Conservation (phyloP, 1,140 invertebrate genomes). For the Littorina saxatilis region DNA sequence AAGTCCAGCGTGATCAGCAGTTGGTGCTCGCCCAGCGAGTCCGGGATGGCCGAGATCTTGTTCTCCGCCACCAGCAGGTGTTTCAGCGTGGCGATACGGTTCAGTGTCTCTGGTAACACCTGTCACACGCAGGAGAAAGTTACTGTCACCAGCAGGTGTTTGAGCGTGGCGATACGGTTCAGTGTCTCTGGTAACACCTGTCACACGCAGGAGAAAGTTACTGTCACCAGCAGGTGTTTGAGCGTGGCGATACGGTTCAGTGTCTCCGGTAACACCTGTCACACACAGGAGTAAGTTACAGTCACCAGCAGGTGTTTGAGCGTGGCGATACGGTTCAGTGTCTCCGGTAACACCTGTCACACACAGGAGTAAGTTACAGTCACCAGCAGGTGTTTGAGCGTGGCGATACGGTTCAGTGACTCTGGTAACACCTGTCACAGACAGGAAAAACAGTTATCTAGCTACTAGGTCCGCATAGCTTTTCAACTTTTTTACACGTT, state of each 20-base stretch:
- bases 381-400: constrained; percentile 57
- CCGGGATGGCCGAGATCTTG: constrained; percentile 62
- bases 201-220: constrained; percentile 40
- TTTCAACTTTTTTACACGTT: no score
- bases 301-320: constrained; percentile 59
- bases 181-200: constrained; percentile 63
- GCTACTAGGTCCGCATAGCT: no score
- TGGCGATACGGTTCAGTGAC: constrained; percentile 58
- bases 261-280: constrained; percentile 59
- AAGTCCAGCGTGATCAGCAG: constrained; percentile 63
- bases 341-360: constrained; percentile 57
- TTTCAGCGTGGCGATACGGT: constrained; percentile 64
- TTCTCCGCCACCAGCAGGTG: constrained; percentile 59
- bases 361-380: constrained; percentile 47
- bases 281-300: constrained; percentile 44
- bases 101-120: constrained; percentile 61
- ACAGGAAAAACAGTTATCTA: no score
- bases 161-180: constrained; percentile 62
- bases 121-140: constrained; percentile 44
- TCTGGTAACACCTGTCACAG: constrained; percentile 59
- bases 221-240: constrained; percentile 55
- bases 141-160: constrained; percentile 54
- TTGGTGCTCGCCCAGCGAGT: constrained; percentile 62
- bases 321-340: constrained; percentile 61
- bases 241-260: constrained; percentile 62